Evolutionary conservation across 2,888 invertebrate genomes (phyloP), one percentile per base, ranked within the genome.

Genomic region (Tachystola acroxantha): DNA sequence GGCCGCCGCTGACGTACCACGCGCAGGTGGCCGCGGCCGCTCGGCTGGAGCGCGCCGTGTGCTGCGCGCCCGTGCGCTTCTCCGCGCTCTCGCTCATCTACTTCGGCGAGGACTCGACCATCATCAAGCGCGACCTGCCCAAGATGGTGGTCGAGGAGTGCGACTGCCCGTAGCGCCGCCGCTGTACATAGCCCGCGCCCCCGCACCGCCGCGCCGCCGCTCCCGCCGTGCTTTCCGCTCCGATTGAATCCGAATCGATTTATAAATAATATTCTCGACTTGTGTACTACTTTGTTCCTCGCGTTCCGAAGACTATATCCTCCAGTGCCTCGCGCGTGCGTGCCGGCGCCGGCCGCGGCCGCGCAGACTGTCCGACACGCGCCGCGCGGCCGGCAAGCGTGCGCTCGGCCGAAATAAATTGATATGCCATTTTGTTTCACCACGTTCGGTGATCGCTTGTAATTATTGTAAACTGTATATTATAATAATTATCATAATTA

Each of bases 141-240:
- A 96, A 96, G 89, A 97, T 97, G 96, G 95, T 96, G 58, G 96
- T 97, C 47, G 96, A 97, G 80, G 96, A 96, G 88, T 97, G 97
- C 87, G 96, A 96, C 57, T 97, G 97, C 84, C 96, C 96, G 58
- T 96, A 91, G 76, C 81, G 69, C 56, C 61, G 46, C 56, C 58
- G 55, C 60, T 71, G 73, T 70, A 70, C 72, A 71, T 67, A 70
- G 69, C 67, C 63, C 53, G 62, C 55, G 47, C 50, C 48, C 43
- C 52, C 53, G 45, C 50, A 52, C 58, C 54, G 47, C 50, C 46
- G 42, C 53, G 53, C 46, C 50, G 53, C 19, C 33, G 26, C 40
- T 31, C 50, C 62, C 63, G 63, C 65, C 74, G 53, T 65, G 81
- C 81, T 81, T 81, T 64, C 82, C 77, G 79, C 80, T 76, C 80